A percentile compares a stretch with the other conserved stretches of the same genome.
These are phyloP conservation scores for Penaeus japonicus DNA, from an alignment of 1,140 invertebrate genomes.

Conservation along the genomic window DNA sequence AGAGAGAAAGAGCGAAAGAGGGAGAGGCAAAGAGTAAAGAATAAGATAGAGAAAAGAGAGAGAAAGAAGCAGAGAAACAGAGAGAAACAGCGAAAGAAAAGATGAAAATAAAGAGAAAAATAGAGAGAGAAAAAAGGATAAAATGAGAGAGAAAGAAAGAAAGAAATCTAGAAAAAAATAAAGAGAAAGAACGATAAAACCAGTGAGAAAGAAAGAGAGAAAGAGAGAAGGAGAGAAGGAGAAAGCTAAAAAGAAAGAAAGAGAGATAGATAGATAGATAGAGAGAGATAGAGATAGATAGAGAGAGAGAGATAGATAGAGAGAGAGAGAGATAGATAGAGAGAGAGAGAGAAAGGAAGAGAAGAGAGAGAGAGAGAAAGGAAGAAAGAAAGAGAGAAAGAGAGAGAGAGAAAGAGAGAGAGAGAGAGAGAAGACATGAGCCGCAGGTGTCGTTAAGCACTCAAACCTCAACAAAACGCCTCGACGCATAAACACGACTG, in stretches of 20 bases:
- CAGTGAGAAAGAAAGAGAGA: not conserved
- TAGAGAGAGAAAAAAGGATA: not conserved
- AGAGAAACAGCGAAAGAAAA: not conserved
- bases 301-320: not conserved
- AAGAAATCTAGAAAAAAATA: conserved; percentile 19
- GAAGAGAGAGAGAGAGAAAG: not conserved
- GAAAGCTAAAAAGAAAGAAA: too few species aligned
- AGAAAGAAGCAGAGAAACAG: too few species aligned
- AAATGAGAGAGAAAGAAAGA: not conserved
- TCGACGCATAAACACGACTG: too few species aligned
- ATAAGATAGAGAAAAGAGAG: too few species aligned
- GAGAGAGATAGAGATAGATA: not conserved
- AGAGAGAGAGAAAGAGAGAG: conserved; percentile 44
- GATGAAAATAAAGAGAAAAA: not conserved
- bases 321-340: not conserved
- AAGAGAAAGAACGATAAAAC: not conserved
- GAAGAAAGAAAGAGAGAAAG: conserved; percentile 31
- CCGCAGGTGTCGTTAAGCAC: too few species aligned
- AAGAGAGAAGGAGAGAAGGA: too few species aligned
- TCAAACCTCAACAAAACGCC: too few species aligned
- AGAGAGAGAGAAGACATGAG: conserved; percentile 25
- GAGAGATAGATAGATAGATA: not conserved
- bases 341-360: not conserved
- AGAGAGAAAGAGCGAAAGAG: not conserved
- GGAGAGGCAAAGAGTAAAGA: not conserved